These are phyloP conservation scores for Zoanthus sansibaricus DNA, from an alignment of 92 coral and sea anemone genomes.

Conservation along the genomic window DNA sequence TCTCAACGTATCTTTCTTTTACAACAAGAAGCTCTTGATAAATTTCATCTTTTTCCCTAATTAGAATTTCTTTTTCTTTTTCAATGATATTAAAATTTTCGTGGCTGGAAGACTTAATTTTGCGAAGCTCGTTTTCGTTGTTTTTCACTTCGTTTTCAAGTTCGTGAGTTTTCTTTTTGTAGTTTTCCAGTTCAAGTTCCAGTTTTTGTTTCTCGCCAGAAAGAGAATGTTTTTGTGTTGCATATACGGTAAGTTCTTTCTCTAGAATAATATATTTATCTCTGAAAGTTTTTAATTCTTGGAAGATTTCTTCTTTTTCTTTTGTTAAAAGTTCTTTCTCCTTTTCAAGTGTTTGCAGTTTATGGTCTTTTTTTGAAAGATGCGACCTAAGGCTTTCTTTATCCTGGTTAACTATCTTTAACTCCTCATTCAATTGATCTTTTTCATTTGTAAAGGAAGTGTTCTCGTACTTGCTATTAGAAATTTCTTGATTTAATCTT, in stretches of 20 bases:
- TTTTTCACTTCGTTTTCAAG: conserved; percentile 33
- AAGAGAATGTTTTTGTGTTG: conserved; percentile 62
- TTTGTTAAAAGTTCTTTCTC: conserved; percentile 60
- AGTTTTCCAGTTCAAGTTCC: conserved; percentile 67
- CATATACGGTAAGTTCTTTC: conserved; percentile 57
- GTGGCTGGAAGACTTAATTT: conserved; percentile 37
- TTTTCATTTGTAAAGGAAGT: conserved; percentile 37
- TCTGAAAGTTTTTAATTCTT: conserved; percentile 66
- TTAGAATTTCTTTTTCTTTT: conserved; percentile 22
- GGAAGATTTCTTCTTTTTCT: conserved; percentile 69
- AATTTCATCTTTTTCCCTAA: conserved; percentile 67
- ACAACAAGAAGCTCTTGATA: conserved; percentile 67
- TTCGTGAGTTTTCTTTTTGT: conserved; percentile 44
- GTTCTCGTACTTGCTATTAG: conserved; percentile 54
- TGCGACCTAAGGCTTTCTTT: conserved; percentile 63
- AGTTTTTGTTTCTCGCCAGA: conserved; percentile 62
- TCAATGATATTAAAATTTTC: conserved; percentile 22
- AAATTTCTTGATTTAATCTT: conserved; percentile 9
- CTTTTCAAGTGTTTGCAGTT: conserved; percentile 55
- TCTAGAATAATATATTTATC: conserved; percentile 68
- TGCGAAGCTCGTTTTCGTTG: conserved; percentile 1
- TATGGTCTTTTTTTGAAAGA: conserved; percentile 53
- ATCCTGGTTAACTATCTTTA: conserved; percentile 52
- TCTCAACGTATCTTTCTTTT: conserved; percentile 63
- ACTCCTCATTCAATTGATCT: conserved; percentile 61